These are phyloP conservation scores for Cavia porcellus DNA, from an alignment of 2,113 vertebrate genomes.

Conservation along the genomic window DNA sequence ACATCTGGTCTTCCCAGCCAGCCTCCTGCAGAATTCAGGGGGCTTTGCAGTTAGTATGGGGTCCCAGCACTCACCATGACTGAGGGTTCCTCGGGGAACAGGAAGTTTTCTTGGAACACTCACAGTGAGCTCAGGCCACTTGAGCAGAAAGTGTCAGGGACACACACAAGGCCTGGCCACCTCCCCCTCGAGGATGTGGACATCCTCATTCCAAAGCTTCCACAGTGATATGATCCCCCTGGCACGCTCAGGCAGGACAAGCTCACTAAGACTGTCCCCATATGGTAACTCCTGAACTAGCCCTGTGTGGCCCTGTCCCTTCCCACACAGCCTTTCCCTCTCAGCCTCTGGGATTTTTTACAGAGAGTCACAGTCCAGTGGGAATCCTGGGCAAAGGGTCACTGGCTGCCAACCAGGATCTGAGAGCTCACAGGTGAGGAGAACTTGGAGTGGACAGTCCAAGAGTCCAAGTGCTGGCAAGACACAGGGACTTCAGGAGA, in stretches of 20 bases:
- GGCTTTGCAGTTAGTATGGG: rapidly evolving
- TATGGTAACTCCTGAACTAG: not conserved
- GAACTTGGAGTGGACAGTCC: not conserved
- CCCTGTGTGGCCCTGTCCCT: too few species aligned
- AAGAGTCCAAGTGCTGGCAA: not conserved
- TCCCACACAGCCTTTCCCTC: not conserved
- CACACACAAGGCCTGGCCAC: rapidly evolving
- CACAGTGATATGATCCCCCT: rapidly evolving
- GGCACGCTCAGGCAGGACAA: rapidly evolving
- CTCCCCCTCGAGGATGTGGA: rapidly evolving
- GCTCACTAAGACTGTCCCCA: not conserved
- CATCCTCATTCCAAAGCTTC: rapidly evolving
- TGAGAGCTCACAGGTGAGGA: too few species aligned
- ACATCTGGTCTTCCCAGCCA: rapidly evolving
- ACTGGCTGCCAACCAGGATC: not conserved
- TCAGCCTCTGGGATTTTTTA: not conserved
- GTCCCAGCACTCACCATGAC: rapidly evolving
- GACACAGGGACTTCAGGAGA: not conserved
- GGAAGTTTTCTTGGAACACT: rapidly evolving
- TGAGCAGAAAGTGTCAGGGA: not conserved
- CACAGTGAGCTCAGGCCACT: rapidly evolving
- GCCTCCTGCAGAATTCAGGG: rapidly evolving
- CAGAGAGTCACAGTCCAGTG: rapidly evolving
- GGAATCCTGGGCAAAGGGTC: too few species aligned
- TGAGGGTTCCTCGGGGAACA: rapidly evolving